Conservation (phyloP, 1,140 invertebrate genomes). For the Caligus rogercresseyi region DNA sequence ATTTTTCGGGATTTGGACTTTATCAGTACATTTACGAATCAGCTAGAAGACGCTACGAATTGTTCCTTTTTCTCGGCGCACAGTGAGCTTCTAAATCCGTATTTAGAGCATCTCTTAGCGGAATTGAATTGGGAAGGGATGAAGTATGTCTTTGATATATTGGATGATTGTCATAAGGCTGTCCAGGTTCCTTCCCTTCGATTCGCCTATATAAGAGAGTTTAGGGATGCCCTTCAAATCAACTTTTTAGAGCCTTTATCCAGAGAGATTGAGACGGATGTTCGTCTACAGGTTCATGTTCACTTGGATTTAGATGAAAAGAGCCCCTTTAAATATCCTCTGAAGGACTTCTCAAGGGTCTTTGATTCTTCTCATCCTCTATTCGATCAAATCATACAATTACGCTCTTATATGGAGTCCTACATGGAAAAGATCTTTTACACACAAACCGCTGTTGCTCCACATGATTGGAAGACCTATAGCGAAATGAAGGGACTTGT, state of each 20-base stretch:
- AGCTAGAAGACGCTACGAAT: constrained; percentile 43
- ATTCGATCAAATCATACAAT: constrained; percentile 22
- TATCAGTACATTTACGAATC: constrained; percentile 40
- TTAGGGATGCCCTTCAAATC: constrained; percentile 6
- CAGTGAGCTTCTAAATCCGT: constrained; percentile 51
- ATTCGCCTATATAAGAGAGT: constrained; percentile 7
- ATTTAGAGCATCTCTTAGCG: constrained; percentile 49
- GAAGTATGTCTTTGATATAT: constrained; percentile 32
- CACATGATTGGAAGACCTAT: constrained; percentile 95
- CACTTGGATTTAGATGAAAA: constrained; percentile 64
- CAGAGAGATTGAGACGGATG: constrained; percentile 69
- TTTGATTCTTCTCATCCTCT: background rate
- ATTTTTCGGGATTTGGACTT: constrained; percentile 40
- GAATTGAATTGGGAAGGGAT: constrained; percentile 41
- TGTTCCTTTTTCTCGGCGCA: constrained; percentile 67
- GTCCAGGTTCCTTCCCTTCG: constrained; percentile 39
- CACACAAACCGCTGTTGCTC: constrained; percentile 86
- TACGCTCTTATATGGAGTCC: constrained; percentile 53
- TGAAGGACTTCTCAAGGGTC: constrained; percentile 29
- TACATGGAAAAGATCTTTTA: constrained; percentile 91
- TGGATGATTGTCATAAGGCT: constrained; percentile 39
- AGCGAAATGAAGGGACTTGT: constrained; percentile 88
- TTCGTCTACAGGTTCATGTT: constrained; percentile 70
- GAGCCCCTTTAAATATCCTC: constrained; percentile 48
- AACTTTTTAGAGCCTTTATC: constrained; percentile 52